Evolutionary conservation across 2,113 vertebrate species (phyloP), one percentile per base, ranked within the genome.

Genomic region (Odobenus rosmarus): DNA sequence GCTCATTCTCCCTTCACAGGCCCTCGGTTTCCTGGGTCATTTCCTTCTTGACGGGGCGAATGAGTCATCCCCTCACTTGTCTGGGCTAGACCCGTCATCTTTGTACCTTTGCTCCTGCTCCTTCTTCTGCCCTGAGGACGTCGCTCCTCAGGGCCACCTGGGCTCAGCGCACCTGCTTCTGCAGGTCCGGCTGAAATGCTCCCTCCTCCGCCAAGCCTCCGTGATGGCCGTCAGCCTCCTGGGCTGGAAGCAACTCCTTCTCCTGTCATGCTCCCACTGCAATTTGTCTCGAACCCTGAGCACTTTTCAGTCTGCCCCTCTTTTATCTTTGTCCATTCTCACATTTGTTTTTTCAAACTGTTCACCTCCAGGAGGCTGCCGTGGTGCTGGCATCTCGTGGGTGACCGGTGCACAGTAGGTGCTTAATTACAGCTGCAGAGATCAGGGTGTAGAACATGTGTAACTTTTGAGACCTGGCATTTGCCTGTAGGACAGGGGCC

Each of bases 61-160:
- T 49, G 62, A 21, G 12, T 26, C 14, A n/a, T 15, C 33, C 36
- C 21, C 1, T 1, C 16, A 6, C 49, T 36, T 28, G 28, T 89
- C 39, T 59, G 55, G 53, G 46, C 31, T 11, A 74, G 64, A 64
- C 16, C 51, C 0, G 4, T 57, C 59, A 46, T 79, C 84, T 79
- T 11, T 0, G 7, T 1, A 2, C 11, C 12, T n/a, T 24, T 14
- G n/a, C 7, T 42, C 14, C 80, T 11, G 6, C 39, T 9, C 33
- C 53, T 53, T 61, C 39, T 72, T 83, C 16, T 7, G 62, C n/a
- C 16, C 18, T 1, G 13, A 42, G 33, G 11, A 0, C 12, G 10
- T 39, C 1, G 4, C n/a, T 4, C 39, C 21, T n/a, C 81, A 21
- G 0, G 36, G n/a, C 6, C 8, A 1, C 77, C 8, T 0, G 0